phyloP scores from a whole-genome alignment of 2,888 invertebrate species.

The Leptogaster cylindrica region DNA sequence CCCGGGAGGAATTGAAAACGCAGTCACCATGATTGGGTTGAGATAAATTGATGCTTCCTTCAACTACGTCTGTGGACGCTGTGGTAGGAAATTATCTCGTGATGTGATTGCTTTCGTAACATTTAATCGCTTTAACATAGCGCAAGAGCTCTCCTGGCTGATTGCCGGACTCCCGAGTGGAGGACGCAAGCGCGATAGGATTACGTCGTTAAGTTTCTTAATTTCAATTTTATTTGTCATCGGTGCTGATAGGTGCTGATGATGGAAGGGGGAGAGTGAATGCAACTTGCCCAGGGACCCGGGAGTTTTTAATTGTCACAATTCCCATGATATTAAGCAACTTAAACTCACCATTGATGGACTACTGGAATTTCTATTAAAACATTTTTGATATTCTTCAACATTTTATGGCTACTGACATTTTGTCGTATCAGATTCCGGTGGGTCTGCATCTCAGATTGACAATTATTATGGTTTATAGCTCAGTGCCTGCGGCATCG shows the following conservation, averaged over 20 bases:
- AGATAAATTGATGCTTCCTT: too few relatives aligned
- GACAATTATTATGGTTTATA: conserved; percentile 1
- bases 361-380: conserved; percentile 15
- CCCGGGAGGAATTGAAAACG: too few relatives aligned
- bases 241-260: background rate
- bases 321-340: conserved; percentile 18
- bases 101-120: too few relatives aligned
- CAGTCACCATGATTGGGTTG: too few relatives aligned
- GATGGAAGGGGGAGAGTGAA: background rate
- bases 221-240: conserved; percentile 36
- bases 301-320: conserved; percentile 29
- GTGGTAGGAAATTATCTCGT: too few relatives aligned
- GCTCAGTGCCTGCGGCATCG: background rate
- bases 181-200: conserved; percentile 6
- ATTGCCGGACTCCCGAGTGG: background rate
- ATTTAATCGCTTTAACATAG: background rate
- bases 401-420: conserved; percentile 28
- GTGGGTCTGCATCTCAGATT: conserved; percentile 6
- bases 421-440: conserved; percentile 20
- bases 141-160: background rate
- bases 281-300: background rate
- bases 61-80: too few relatives aligned
- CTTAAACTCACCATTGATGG: background rate
- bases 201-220: conserved; percentile 22
- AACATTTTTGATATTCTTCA: background rate